A percentile compares a stretch with the other conserved stretches of the same genome.
phyloP scores from a whole-genome alignment of 2,797 vertebrate species.

The Schizothorax lantsangensis region DNA sequence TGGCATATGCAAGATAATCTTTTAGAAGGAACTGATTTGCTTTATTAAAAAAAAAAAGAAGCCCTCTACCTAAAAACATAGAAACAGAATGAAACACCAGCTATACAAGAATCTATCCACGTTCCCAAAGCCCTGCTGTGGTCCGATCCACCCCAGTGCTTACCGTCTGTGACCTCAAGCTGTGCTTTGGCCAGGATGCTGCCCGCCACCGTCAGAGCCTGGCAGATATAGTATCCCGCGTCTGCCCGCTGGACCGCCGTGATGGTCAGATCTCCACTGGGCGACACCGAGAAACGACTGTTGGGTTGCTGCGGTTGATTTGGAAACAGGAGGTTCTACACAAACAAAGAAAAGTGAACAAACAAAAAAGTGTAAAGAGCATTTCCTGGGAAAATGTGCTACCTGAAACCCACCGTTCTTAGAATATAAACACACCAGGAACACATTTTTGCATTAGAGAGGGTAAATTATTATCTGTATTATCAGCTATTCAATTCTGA shows the following conservation, averaged over 20 bases:
- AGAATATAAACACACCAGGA: background rate
- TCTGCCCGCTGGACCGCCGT: constrained; percentile 92
- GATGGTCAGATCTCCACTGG: constrained; percentile 93
- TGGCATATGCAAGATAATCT: background rate
- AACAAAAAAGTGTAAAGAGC: background rate
- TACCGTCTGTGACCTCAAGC: constrained; percentile 99
- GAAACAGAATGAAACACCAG: background rate
- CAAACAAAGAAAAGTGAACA: constrained; percentile 63
- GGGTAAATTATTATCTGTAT: background rate
- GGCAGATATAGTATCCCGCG: constrained; percentile 97
- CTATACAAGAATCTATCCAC: background rate
- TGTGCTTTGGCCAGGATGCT: constrained; percentile 99
- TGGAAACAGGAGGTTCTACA: constrained; percentile 96
- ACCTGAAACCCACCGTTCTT: background rate
- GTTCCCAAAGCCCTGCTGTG: constrained; percentile 2
- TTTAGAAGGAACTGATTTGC: background rate
- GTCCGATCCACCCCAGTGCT: constrained; percentile 63
- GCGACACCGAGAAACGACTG: constrained; percentile 93
- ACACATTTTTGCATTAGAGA: background rate
- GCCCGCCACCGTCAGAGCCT: constrained; percentile 96
- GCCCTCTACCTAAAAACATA: background rate
- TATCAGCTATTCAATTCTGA: background rate
- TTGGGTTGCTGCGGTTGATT: constrained; percentile 96
- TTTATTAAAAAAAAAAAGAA: background rate
- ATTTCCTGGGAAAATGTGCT: background rate